Evolutionary conservation across 2,888 invertebrate species (phyloP).

Genomic region (Mystacides longicornis): DNA sequence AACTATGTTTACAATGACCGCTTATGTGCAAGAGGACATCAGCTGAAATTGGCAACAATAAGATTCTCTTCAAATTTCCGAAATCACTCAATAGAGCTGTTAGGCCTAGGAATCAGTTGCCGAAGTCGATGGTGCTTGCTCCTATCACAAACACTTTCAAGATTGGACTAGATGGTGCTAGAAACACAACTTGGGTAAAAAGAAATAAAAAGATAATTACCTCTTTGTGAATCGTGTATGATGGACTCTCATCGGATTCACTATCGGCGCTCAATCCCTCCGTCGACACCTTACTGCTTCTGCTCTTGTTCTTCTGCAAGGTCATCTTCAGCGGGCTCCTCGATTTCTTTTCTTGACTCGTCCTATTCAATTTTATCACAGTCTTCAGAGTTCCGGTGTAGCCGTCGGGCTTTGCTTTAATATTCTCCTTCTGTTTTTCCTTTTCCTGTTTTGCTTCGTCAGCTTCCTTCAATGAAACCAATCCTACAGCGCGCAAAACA

Average conservation of each 20-base stretch:
- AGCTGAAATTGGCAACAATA: too few relatives aligned
- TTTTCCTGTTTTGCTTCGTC: constrained; percentile 58
- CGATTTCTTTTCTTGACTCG: constrained; percentile 53
- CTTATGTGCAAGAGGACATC: too few relatives aligned
- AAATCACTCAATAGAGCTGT: too few relatives aligned
- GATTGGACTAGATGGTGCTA: too few relatives aligned
- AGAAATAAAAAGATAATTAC: too few relatives aligned
- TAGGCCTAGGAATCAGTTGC: too few relatives aligned
- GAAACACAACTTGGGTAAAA: too few relatives aligned
- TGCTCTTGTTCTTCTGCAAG: constrained; percentile 60
- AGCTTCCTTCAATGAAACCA: constrained; percentile 67
- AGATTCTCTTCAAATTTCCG: too few relatives aligned
- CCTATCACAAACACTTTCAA: too few relatives aligned
- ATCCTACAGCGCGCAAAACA: constrained; percentile 64
- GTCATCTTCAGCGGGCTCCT: constrained; percentile 72
- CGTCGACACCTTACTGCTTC: constrained; percentile 49
- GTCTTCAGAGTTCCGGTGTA: constrained; percentile 79
- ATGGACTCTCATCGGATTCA: constrained; percentile 37
- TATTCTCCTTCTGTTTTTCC: constrained; percentile 41
- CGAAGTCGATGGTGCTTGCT: too few relatives aligned
- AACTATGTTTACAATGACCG: too few relatives aligned
- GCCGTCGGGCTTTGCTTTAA: constrained; percentile 38
- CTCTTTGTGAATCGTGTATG: constrained; percentile 68
- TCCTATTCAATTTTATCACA: constrained; percentile 68
- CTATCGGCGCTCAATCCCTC: constrained; percentile 30